Evolutionary conservation across 2,797 vertebrate genomes (phyloP).

Genomic region (Poecile montanus): DNA sequence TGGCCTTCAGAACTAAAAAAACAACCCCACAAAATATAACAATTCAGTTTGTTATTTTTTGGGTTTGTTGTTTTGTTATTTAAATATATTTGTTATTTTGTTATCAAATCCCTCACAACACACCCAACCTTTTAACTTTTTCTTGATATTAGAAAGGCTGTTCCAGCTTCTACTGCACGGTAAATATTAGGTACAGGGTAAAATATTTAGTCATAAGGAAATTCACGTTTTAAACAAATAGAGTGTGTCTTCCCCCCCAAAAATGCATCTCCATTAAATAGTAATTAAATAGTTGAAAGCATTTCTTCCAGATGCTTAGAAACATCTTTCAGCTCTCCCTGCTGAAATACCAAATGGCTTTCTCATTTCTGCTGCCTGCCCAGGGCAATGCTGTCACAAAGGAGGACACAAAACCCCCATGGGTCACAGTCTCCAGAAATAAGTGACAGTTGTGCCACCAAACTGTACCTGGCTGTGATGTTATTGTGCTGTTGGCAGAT

Average conservation of each 20-base stretch:
- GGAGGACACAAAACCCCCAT: not conserved
- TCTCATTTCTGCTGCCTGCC: not conserved
- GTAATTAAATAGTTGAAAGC: not conserved
- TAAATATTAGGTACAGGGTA: not conserved
- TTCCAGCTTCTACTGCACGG: not conserved
- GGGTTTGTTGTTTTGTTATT: too few species aligned
- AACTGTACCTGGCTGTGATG: not conserved
- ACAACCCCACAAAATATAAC: not conserved
- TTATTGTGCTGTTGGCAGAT: fast-evolving
- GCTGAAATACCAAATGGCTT: not conserved
- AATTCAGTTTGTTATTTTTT: not conserved
- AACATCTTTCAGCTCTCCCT: not conserved
- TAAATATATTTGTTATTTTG: too few species aligned
- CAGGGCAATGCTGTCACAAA: not conserved
- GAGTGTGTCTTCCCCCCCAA: not conserved
- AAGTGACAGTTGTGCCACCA: not conserved
- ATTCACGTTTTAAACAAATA: not conserved
- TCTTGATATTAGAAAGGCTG: not conserved
- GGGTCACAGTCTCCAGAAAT: not conserved
- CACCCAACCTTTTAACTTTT: not conserved
- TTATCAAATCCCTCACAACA: not conserved
- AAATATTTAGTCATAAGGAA: not conserved
- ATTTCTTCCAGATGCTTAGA: not conserved
- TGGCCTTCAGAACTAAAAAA: not conserved
- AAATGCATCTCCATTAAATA: not conserved